Evolutionary conservation across 2,797 vertebrate species (phyloP).

Genomic region (Anguilla marmorata): DNA sequence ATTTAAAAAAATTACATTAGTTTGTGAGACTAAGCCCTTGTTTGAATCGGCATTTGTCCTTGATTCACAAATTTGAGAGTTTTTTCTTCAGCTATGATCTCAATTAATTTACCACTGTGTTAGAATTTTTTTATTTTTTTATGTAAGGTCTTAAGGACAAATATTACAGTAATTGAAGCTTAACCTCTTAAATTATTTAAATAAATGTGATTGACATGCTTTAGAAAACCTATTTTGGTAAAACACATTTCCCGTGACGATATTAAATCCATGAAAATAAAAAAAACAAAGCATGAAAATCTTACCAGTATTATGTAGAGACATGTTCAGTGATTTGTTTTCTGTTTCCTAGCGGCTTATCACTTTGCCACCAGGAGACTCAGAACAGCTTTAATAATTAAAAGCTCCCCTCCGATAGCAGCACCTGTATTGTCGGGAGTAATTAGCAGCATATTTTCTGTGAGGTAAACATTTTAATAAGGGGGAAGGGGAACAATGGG

Average conservation of each 20-base stretch:
- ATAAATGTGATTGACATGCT: not conserved
- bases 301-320: slow-evolving; percentile 18
- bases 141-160: not conserved
- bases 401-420: slow-evolving; percentile 49
- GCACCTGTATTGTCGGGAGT: slow-evolving; percentile 53
- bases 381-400: slow-evolving; percentile 63
- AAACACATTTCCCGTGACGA: not conserved
- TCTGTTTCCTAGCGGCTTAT: slow-evolving; percentile 46
- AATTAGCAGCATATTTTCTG: slow-evolving; percentile 65
- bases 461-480: slow-evolving; percentile 60
- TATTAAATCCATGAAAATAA: not conserved
- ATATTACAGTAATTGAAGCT: not conserved
- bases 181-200: not conserved
- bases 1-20: not conserved
- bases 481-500: slow-evolving; percentile 44
- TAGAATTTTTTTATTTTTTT: not conserved
- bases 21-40: not conserved
- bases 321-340: slow-evolving; percentile 50
- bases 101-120: not conserved
- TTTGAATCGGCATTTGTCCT: not conserved
- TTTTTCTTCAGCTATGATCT: not conserved
- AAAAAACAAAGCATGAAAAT: not conserved
- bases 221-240: not conserved
- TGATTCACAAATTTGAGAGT: not conserved
- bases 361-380: slow-evolving; percentile 50